Evolutionary conservation across 2,797 vertebrate genomes (phyloP), one percentile per base, ranked within the genome.

Genomic region (Neosilurus hyrtlii): DNA sequence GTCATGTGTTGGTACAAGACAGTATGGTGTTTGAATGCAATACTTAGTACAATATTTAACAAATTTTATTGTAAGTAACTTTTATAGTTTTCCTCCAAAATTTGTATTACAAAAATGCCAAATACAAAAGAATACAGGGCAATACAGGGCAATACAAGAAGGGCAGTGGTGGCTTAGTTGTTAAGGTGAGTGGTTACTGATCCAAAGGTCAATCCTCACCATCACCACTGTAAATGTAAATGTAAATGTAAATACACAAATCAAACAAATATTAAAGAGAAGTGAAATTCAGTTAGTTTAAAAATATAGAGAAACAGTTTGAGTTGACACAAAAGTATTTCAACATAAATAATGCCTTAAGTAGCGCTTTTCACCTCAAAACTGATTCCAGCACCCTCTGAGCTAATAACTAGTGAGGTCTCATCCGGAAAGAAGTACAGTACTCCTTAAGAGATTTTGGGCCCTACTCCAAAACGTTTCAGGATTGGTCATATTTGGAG

Each of bases 21-120:
- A 77, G 30, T 68, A 66, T 67, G 57, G 81, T 4, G 16, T 59
- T 65, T 79, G 82, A 65, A 56, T 83, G 78, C 67, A 79, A 72
- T 30, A 59, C 20, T 22, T 61, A 63, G 59, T 37, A 79, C 37
- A 51, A 78, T 30, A 30, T 37, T 24, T 51, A 79, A 12, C 4
- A 65, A 56, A 43, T 35, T 62, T 54, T 52, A 62, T 71, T 70
- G 14, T 62, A 61, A 63, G 57, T 51, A 15, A 30, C 20, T 2
- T 43, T 63, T 66, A 52, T 65, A 56, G 16, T 6, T 22, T 63
- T 63, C 7, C 18, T 75, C 54, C 20, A 49, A 18, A n/a, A 51
- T 18, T 20, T 22, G 0, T 43, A 61, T 76, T 1, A 43, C 2
- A 5, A 43, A 43, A 43, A 8, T 11, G 9, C 14, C 16, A 49